Conservation (phyloP, 2,113 vertebrate species). For the Phylloscopus trochiloides region DNA sequence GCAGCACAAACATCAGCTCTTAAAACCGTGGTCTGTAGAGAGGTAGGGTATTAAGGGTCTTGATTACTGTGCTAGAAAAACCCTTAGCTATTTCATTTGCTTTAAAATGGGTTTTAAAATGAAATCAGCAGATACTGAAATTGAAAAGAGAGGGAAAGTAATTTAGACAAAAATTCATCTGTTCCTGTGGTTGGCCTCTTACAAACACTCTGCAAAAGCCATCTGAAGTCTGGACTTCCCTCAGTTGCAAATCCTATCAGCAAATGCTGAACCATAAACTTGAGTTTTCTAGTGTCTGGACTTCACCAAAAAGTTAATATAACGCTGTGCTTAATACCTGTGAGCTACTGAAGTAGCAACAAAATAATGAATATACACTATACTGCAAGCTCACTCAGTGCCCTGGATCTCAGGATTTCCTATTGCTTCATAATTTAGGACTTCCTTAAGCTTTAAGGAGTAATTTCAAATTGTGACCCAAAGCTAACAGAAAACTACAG, state of each 20-base stretch:
- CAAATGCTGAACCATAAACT: constrained; percentile 20
- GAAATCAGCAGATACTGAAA: constrained; percentile 39
- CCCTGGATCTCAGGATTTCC: background rate
- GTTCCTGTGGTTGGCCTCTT: background rate
- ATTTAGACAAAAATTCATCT: constrained; percentile 45
- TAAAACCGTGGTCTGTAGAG: background rate
- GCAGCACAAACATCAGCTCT: background rate
- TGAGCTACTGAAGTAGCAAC: constrained; percentile 6
- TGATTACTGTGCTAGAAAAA: background rate
- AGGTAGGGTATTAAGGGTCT: background rate
- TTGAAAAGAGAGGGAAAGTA: constrained; percentile 26
- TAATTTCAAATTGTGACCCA: constrained; percentile 4
- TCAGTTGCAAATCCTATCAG: constrained; percentile 30
- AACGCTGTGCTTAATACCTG: background rate
- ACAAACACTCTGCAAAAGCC: background rate
- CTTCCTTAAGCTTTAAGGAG: background rate
- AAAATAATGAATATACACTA: background rate
- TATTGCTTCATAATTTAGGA: background rate
- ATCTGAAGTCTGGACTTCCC: background rate
- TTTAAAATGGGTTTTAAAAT: constrained; percentile 38
- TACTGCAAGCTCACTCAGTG: background rate
- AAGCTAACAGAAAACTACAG: constrained; percentile 5
- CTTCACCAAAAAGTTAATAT: background rate
- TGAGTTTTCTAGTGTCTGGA: background rate
- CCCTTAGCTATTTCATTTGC: constrained; percentile 5